Evolutionary conservation across 2,888 invertebrate species (phyloP).

Genomic region (Melipona beecheii): DNA sequence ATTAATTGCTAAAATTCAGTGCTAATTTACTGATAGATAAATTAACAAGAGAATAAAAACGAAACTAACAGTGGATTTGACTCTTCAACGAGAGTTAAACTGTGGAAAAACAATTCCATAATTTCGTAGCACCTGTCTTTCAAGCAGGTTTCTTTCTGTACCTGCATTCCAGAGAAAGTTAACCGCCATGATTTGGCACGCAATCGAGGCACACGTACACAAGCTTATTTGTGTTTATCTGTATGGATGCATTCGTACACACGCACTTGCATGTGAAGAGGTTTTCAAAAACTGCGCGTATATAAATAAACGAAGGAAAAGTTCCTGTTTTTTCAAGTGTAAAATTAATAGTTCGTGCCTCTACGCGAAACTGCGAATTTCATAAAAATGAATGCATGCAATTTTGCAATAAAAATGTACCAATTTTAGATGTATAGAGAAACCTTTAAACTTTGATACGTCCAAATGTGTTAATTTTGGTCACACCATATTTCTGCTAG

Average conservation of each 20-base stretch:
- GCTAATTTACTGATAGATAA: slow-evolving; percentile 7
- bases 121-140: slow-evolving; percentile 53
- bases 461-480: slow-evolving; percentile 57
- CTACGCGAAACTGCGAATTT: background rate
- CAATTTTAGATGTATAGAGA: background rate
- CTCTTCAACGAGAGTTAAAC: slow-evolving; percentile 17
- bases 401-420: background rate
- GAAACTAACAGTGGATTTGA: background rate
- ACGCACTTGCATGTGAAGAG: background rate
- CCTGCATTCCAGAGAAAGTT: slow-evolving; percentile 75
- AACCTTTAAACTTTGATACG: slow-evolving; percentile 1
- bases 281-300: background rate
- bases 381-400: background rate
- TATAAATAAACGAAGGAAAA: background rate
- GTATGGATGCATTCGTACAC: too few species aligned
- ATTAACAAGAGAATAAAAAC: slow-evolving; percentile 9
- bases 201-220: slow-evolving; percentile 21
- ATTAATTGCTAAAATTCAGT: background rate
- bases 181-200: slow-evolving; percentile 50
- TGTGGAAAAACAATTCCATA: slow-evolving; percentile 6
- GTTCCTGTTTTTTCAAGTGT: background rate
- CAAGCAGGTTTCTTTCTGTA: slow-evolving; percentile 55
- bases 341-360: background rate
- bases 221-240: background rate
- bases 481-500: slow-evolving; percentile 6